phyloP scores from a whole-genome alignment of 2,888 invertebrate species.

The Dendrolimus houi region DNA sequence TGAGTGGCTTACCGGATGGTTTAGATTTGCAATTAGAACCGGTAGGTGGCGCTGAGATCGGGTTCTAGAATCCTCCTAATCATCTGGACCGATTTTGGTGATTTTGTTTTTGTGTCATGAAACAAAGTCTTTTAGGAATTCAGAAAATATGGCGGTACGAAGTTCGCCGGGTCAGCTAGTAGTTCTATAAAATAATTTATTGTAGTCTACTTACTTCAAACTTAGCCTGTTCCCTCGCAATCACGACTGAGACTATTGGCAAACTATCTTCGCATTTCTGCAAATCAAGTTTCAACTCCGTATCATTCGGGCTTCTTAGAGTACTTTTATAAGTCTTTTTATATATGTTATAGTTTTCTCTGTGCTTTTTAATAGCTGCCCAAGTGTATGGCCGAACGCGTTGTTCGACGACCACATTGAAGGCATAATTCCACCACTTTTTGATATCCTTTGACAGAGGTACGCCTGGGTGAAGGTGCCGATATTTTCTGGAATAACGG shows the following conservation, averaged over 20 bases:
- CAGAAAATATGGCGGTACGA: no score
- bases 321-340: conserved; percentile 82
- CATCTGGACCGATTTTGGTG: no score
- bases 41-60: no score
- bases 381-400: conserved; percentile 85
- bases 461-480: conserved; percentile 78
- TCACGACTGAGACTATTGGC: conserved; percentile 83
- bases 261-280: conserved; percentile 85
- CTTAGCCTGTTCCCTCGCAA: conserved; percentile 88
- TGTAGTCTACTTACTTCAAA: conserved; percentile 74
- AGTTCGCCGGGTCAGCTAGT: no score
- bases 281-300: conserved; percentile 82
- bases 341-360: conserved; percentile 82
- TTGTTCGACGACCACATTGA: conserved; percentile 81
- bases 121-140: no score
- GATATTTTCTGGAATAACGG: conserved; percentile 67
- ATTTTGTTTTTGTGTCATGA: no score
- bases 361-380: conserved; percentile 80
- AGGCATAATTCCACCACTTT: conserved; percentile 88
- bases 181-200: no score
- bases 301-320: conserved; percentile 82
- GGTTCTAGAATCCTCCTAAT: no score
- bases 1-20: no score
- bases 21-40: no score
- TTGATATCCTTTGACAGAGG: conserved; percentile 75